Base-by-base conservation (phyloP, 2,888 invertebrate genomes). In the Meiosimyza platycephala region DNA sequence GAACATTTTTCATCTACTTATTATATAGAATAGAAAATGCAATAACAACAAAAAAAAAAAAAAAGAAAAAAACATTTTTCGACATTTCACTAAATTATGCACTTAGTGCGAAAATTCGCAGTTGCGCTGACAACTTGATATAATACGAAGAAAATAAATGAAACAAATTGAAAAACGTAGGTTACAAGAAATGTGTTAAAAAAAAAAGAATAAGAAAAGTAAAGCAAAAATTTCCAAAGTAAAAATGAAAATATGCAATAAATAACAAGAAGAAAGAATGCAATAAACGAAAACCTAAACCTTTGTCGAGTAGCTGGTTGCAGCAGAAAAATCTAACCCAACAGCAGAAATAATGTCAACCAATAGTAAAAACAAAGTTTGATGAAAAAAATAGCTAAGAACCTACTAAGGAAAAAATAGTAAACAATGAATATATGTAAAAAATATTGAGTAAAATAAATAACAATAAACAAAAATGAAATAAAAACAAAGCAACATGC, bases 1-100 rank as follows among this genome's bases (percentile, higher is more conserved):
- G 22, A 55, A 18, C 0, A 16, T 55, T 11, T 55, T 18, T 55
- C 22, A 16, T 55, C 12, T 55, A 6, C n/a, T 18, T 22, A 9
- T n/a, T 12, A n/a, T 6, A 12, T 12, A 1, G 16, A 55, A 55
- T 11, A 18, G 55, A 55, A 11, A 55, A 55, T 18, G 18, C 22
- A 22, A 13, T 18, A 55, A 12, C 16, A 55, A 55, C 6, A n/a
- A n/a, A 55, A 55, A 3, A 55, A 55, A 55, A 3, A 55, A 1
- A 55, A n/a, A 55, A n/a, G 55, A n/a, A 51, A 50, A 9, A 54
- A 70, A 51, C 22, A 69, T 52, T 52, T 62, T 40, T 13, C 69
- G 47, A 33, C 62, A 70, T 52, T 52, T 63, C 51, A 33, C 50
- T 64, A 64, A 71, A 71, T 71, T 71, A 71, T 71, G 71, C 71